These are phyloP conservation scores for Drosophila multiciliata DNA, from an alignment of 2,888 invertebrate species.

Conservation along the genomic window DNA sequence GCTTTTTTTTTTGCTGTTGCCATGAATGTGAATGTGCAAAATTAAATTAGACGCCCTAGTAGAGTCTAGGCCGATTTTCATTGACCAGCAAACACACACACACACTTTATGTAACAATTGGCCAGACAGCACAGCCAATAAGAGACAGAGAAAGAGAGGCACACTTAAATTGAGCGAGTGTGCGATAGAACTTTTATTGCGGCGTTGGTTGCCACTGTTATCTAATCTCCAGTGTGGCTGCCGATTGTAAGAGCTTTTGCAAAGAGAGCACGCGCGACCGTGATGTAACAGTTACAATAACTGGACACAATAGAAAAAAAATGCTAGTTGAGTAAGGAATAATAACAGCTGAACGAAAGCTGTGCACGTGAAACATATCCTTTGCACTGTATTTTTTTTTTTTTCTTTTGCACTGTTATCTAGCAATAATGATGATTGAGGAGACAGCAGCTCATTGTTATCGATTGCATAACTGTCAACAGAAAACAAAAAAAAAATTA, in stretches of 20 bases:
- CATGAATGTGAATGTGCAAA: conserved; percentile 23
- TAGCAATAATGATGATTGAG: conserved; percentile 7
- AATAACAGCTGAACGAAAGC: background rate
- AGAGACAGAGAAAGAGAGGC: background rate
- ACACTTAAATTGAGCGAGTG: conserved; percentile 2
- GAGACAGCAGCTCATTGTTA: conserved; percentile 2
- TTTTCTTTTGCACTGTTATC: conserved; percentile 23
- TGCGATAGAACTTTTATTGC: conserved; percentile 20
- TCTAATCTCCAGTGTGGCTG: conserved; percentile 58
- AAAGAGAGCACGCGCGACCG: conserved; percentile 65
- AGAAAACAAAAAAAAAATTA: conserved; percentile 23
- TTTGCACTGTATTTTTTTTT: conserved; percentile 20
- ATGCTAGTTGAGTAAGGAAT: background rate
- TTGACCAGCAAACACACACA: conserved; percentile 27
- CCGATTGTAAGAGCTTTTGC: conserved; percentile 36
- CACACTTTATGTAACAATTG: conserved; percentile 66
- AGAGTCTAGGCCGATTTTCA: conserved; percentile 45
- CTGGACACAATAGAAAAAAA: background rate
- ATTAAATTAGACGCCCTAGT: conserved; percentile 56
- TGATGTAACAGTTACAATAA: conserved; percentile 64
- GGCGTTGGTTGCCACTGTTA: conserved; percentile 47
- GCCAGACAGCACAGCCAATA: conserved; percentile 9
- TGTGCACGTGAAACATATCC: conserved; percentile 35
- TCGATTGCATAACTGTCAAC: conserved; percentile 69
- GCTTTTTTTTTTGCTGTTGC: conserved; percentile 12